Conservation (phyloP, 1,140 invertebrate genomes). For the Brachionus sp. region DNA sequence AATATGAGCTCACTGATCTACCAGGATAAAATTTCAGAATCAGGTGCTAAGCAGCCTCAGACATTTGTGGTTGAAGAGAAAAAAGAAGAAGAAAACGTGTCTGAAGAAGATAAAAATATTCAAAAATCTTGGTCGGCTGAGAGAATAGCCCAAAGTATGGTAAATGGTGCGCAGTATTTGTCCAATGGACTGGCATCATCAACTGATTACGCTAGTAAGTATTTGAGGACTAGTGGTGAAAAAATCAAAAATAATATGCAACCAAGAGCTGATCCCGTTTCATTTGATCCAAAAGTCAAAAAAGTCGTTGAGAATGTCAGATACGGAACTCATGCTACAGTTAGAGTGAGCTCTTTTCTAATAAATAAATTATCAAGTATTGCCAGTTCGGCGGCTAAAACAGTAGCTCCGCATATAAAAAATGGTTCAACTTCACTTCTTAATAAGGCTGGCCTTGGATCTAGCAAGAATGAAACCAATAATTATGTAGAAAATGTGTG, state of each 20-base stretch:
- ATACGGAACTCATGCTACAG: constrained; percentile 37
- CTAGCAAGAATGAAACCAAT: neutral
- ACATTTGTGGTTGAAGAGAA: neutral
- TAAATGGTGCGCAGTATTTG: constrained; percentile 15
- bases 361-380: constrained; percentile 14
- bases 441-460: neutral
- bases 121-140: constrained; percentile 17
- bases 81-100: neutral
- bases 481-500: constrained; percentile 32
- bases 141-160: constrained; percentile 1
- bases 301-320: neutral
- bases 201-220: constrained; percentile 36
- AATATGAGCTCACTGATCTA: neutral
- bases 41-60: neutral
- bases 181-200: neutral
- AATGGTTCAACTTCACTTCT: neutral
- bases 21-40: neutral
- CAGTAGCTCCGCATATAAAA: constrained; percentile 19
- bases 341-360: constrained; percentile 19
- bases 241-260: constrained; percentile 11
- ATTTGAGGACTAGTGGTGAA: neutral
- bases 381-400: neutral
- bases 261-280: neutral
- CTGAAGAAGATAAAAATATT: neutral
- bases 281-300: constrained; percentile 27